Conservation (phyloP, 2,888 invertebrate genomes). For the Calliscelio sp. region DNA sequence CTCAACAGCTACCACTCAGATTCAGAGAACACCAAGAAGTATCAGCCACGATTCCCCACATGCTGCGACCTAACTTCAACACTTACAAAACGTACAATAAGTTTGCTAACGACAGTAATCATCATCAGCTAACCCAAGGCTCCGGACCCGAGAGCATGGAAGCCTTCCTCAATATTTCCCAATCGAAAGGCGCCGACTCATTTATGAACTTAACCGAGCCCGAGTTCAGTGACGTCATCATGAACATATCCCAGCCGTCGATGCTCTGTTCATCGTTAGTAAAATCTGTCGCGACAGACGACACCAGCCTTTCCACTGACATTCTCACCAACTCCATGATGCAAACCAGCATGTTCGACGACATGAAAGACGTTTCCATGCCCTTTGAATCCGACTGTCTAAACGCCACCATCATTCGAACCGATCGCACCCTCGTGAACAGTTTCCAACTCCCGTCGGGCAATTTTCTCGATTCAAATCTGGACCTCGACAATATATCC, state of each 20-base stretch:
- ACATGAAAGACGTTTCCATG: conserved; percentile 73
- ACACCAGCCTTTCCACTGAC: conserved; percentile 65
- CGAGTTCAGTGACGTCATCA: conserved; percentile 80
- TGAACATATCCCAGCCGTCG: conserved; percentile 83
- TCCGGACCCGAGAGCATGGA: conserved; percentile 83
- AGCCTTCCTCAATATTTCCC: conserved; percentile 82
- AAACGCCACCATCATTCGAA: conserved; percentile 28
- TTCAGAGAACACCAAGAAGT: conserved; percentile 32
- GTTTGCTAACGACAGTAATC: conserved; percentile 53
- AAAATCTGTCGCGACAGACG: conserved; percentile 69
- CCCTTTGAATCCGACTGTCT: conserved; percentile 59
- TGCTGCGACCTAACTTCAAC: conserved; percentile 77
- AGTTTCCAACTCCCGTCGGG: too few relatives aligned
- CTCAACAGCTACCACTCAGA: conserved; percentile 43
- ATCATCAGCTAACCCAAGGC: conserved; percentile 25
- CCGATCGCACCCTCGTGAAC: conserved; percentile 40
- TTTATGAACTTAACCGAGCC: conserved; percentile 83
- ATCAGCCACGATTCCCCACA: conserved; percentile 74
- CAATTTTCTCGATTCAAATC: too few relatives aligned
- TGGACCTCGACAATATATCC: neutral
- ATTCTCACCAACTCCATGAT: conserved; percentile 83
- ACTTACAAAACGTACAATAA: neutral
- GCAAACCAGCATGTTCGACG: conserved; percentile 82
- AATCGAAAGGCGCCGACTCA: conserved; percentile 83
- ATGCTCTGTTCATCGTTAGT: conserved; percentile 80